Base-by-base conservation (phyloP, 2,888 invertebrate genomes). In the Macrophya alboannulata region DNA sequence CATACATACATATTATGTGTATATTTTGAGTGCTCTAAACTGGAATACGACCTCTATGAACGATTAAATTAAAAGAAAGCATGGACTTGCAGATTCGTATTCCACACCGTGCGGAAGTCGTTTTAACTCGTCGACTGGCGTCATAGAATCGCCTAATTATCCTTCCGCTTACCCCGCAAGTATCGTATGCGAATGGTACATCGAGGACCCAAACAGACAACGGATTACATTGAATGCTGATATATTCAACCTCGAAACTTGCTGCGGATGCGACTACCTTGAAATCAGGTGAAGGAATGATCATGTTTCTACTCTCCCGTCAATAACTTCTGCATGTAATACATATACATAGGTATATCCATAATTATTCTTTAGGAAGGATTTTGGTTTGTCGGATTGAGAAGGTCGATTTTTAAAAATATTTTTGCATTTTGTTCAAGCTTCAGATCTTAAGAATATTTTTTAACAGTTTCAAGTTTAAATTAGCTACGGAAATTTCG, bases 131-230 rank as follows among this genome's bases (percentile, higher is more conserved):
- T 91, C 95, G 40, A 95, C 95, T 55, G 99, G 99, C 1, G 92
- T 95, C 10, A 95, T 99, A 17, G 95, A 94, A 88, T 97, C 97
- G 5, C 99, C 99, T 0, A 95, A 96, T 79, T 98, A 96, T 95
- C 99, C 99, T 0, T 89, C 94, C 0, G 90, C 93, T 17, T 99
- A 99, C 92, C 96, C 97, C 3, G 92, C 94, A 2, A 95, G 95
- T 88, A 95, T 95, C 86, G 95, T 97, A 86, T 99, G 99, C 92
- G 94, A 94, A n/a, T 99, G 98, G 98, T 94, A 95, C 0, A 96
- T 99, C 85, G 95, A 95, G 25, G 97, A 96, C 0, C 95, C 96
- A 0, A 93, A 94, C 9, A 97, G 96, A 0, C 96, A 96, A 87
- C 97, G 97, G 94, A 96, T 99, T 62, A 94, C 95, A 90, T 94